Evolutionary conservation across 2,113 vertebrate genomes (phyloP), one percentile per base, ranked within the genome.

Genomic region (Myotis yumanensis): DNA sequence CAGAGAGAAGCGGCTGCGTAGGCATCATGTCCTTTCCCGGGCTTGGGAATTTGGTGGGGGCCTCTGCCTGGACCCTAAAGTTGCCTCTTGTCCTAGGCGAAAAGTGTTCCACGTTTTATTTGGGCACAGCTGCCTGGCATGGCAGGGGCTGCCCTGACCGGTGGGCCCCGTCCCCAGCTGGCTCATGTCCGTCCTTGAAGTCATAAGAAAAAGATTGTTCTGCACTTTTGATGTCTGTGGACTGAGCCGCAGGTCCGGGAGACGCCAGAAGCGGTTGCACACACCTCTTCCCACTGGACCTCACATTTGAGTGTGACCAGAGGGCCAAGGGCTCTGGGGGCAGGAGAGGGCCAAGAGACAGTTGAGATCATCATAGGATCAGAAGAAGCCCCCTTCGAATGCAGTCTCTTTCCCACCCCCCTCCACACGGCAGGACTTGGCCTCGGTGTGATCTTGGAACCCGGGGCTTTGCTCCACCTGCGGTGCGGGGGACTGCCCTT

Each of bases 101-200:
- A 22, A 30, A n/a, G 37, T 11, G 71, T 32, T 52, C 32, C 18
- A 8, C 6, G 2, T 52, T 73, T 37, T 52, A 40, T 76, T 30
- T 0, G 3, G 68, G 16, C 1, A 0, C 2, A 3, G 37, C 62
- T 7, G 4, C 40, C 5, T 1, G 4, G 22, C 4, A 8, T 35
- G 88, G 86, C 88, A 14, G 23, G 17, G 12, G 2, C 3, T 20
- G 12, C 15, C 6, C 54, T 2, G 0, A 23, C 32, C 22, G 0
- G 66, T 3, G 0, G 25, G n/a, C 73, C 46, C 25, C 0, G 22
- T 6, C 48, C 51, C 0, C 0, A 18, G 22, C 35, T 22, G 30
- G 5, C 2, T 1, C 3, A 17, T 16, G 20, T 43, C 62, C 57
- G 25, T 17, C 66, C 64, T 59, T 16, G 22, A 71, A 91, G 59